Conservation (phyloP, 2,797 vertebrate species). For the Avahi laniger region DNA sequence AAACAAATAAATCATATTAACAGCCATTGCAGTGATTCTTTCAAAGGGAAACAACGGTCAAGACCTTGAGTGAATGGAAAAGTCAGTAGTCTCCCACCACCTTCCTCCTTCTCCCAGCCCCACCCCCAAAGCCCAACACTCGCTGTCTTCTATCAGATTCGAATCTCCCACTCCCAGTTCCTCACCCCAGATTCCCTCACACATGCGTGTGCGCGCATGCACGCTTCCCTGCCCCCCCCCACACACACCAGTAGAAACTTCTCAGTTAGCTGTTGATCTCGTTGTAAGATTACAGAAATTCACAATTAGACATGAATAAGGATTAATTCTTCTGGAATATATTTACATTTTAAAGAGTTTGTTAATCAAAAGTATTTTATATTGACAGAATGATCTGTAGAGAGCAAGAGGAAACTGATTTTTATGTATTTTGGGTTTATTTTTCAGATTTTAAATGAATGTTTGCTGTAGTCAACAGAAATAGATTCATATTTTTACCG, state of each 20-base stretch:
- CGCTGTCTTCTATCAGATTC: neutral
- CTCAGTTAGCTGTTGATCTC: neutral
- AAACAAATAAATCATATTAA: slow-evolving; percentile 29
- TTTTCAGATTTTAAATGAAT: slow-evolving; percentile 40
- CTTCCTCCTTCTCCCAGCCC: neutral
- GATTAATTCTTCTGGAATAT: slow-evolving; percentile 25
- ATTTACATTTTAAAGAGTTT: slow-evolving; percentile 3
- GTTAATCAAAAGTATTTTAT: neutral
- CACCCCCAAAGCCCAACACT: neutral
- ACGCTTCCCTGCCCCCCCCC: no score
- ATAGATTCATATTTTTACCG: slow-evolving; percentile 26
- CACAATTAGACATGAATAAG: neutral
- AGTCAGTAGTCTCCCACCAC: neutral
- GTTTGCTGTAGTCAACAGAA: neutral
- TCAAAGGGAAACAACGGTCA: slow-evolving; percentile 36
- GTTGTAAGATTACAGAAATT: slow-evolving; percentile 26
- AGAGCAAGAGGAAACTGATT: slow-evolving; percentile 29
- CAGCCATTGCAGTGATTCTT: neutral
- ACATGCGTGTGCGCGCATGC: no score
- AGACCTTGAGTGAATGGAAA: neutral
- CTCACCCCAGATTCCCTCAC: neutral
- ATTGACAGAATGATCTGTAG: neutral
- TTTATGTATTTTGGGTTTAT: neutral
- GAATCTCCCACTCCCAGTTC: neutral
- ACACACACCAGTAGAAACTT: neutral